phyloP scores from a whole-genome alignment of 1,140 invertebrate genomes.

The Bradynema listronoti region DNA sequence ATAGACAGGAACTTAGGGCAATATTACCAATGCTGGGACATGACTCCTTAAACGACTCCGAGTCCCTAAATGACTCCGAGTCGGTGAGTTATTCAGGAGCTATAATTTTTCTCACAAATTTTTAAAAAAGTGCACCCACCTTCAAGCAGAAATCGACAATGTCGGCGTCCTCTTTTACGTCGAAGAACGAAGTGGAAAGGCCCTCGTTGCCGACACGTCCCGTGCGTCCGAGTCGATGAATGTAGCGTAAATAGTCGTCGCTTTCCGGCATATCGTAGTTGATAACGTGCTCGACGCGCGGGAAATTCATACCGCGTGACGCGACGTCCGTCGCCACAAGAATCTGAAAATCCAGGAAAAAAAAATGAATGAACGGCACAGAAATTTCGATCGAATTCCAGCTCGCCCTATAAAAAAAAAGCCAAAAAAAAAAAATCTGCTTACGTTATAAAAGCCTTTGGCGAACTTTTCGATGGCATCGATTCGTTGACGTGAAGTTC shows the following conservation, averaged over 20 bases:
- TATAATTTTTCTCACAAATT: neutral
- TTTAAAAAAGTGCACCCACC: neutral
- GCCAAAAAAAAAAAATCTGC: neutral
- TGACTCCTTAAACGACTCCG: no score
- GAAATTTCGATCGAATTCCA: neutral
- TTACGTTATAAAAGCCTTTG: neutral
- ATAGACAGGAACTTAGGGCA: no score
- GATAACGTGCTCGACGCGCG: conserved; percentile 94
- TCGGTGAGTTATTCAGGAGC: no score
- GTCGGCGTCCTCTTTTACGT: conserved; percentile 61
- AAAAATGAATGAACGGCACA: neutral
- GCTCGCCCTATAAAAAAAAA: neutral
- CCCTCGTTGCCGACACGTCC: conserved; percentile 67
- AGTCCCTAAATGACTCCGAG: no score
- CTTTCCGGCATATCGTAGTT: conserved; percentile 99
- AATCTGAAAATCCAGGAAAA: conserved; percentile 48
- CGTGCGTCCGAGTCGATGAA: conserved; percentile 88
- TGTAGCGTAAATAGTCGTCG: conserved; percentile 73
- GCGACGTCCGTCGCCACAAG: conserved; percentile 96
- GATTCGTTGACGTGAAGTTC: neutral
- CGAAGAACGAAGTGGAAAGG: conserved; percentile 6
- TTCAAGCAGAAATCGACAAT: conserved; percentile 82
- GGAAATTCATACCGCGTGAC: conserved; percentile 92
- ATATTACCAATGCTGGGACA: no score
- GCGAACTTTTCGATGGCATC: conserved; percentile 5